Base-by-base conservation (phyloP, 2,888 invertebrate species). In the Ectemnius cavifrons region DNA sequence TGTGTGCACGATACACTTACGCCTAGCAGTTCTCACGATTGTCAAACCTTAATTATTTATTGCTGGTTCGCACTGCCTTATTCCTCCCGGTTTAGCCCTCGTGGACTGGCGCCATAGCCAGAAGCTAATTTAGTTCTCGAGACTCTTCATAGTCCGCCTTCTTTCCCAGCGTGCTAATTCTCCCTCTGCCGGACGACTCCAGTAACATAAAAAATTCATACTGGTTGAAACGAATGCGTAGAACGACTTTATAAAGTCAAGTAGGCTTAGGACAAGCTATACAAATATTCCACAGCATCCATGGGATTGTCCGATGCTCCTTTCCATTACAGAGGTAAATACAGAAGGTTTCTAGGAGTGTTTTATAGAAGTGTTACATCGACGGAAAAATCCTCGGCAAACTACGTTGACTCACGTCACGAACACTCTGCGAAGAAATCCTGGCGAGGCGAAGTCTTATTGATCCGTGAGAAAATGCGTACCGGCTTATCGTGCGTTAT, bases 401-500 rank as follows among this genome's bases (percentile, higher is more conserved):
- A 76, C 45, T 57, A 28, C 74, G 37, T 37, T 37, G 37, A 37
- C 37, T 37, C 37, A 37, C 37, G 37, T 37, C 37, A 37, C 37
- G 8, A 37, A 8, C 37, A 37, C 37, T 37, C 37, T 11, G 8
- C 37, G 37, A 37, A 37, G 37, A 37, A 37, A 37, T 37, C 37
- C 37, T 37, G 37, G 37, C 37, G 28, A 67, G 20, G 58, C 49
- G 47, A 58, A 56, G 59, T 67, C 72, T 72, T 79, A 79, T 79
- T 63, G 79, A 79, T 77, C 77, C 75, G 56, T 47, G 61, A 65
- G 60, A 63, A 72, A 78, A 59, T 76, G 63, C 57, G 11, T 37
- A 37, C 37, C 2, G 58, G 63, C 57, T 63, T 69, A 69, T 71
- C 69, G 64, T 78, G 78, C 63, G 71, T 78, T 79, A 75, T 71